Evolutionary conservation across 2,113 vertebrate genomes (phyloP).

Genomic region (Seriola aureovittata): DNA sequence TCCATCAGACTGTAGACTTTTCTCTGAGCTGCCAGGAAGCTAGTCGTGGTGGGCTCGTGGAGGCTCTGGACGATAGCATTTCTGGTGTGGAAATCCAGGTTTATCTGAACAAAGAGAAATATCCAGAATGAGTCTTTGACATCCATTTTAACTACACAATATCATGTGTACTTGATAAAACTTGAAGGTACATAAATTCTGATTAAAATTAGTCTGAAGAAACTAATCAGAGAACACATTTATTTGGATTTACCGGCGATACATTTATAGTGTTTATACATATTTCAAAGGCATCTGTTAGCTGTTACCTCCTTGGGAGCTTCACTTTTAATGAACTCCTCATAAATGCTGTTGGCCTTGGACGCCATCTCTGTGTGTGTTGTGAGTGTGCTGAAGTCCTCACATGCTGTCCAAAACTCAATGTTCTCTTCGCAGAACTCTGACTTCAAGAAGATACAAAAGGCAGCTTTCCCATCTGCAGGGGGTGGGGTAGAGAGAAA

Average conservation of each 20-base stretch:
- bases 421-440: conserved; percentile 92
- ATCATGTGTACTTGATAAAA: neutral
- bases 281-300: neutral
- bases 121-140: conserved; percentile 7
- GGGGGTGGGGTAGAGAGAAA: neutral
- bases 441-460: conserved; percentile 87
- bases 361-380: conserved; percentile 85
- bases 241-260: neutral
- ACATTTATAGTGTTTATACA: neutral
- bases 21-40: conserved; percentile 88
- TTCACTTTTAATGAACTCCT: conserved; percentile 90
- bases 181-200: neutral
- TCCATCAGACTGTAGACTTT: conserved; percentile 93
- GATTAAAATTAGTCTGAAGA: neutral
- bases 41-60: conserved; percentile 79
- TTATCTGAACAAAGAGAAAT: conserved; percentile 83
- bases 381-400: conserved; percentile 86
- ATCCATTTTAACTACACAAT: neutral
- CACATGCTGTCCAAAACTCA: conserved; percentile 91
- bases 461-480: conserved; percentile 86
- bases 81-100: conserved; percentile 92
- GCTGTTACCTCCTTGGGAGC: conserved; percentile 92
- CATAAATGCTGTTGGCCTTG: conserved; percentile 90
- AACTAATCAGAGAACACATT: too few relatives aligned
- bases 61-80: conserved; percentile 86